phyloP scores from a whole-genome alignment of 2,113 vertebrate genomes.

The Passerina amoena region DNA sequence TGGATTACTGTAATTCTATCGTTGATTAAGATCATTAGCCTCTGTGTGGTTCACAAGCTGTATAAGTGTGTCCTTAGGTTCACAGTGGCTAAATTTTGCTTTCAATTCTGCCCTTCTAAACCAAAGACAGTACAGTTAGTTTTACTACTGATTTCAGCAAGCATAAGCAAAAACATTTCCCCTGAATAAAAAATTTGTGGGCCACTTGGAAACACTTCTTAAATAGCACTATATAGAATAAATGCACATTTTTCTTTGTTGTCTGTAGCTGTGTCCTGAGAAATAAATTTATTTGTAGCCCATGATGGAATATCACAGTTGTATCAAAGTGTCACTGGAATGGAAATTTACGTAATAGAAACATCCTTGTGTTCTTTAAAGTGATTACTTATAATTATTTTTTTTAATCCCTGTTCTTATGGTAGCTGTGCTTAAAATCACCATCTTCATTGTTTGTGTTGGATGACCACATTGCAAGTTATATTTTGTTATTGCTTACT shows the following conservation, averaged over 20 bases:
- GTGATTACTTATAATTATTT: not conserved
- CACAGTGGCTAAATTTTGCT: not conserved
- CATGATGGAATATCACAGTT: not conserved
- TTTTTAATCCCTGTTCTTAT: not conserved
- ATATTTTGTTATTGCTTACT: not conserved
- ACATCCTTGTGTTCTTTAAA: not conserved
- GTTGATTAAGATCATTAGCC: not conserved
- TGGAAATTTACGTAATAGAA: not conserved
- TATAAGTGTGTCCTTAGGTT: not conserved
- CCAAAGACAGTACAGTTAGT: not conserved
- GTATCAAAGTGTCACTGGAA: not conserved
- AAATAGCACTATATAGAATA: not conserved
- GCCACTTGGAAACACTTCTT: not conserved
- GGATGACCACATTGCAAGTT: not conserved
- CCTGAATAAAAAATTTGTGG: not conserved
- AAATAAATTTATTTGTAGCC: constrained; percentile 4
- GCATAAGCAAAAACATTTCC: not conserved
- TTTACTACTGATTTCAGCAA: not conserved
- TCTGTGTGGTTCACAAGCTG: not conserved
- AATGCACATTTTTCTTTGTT: not conserved
- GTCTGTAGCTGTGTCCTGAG: not conserved
- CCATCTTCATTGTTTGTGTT: not conserved
- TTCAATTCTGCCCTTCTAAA: not conserved
- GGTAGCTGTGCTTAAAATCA: not conserved
- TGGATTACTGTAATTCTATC: not conserved